phyloP scores from a whole-genome alignment of 2,888 invertebrate species.

The Heterodera filipjevi region DNA sequence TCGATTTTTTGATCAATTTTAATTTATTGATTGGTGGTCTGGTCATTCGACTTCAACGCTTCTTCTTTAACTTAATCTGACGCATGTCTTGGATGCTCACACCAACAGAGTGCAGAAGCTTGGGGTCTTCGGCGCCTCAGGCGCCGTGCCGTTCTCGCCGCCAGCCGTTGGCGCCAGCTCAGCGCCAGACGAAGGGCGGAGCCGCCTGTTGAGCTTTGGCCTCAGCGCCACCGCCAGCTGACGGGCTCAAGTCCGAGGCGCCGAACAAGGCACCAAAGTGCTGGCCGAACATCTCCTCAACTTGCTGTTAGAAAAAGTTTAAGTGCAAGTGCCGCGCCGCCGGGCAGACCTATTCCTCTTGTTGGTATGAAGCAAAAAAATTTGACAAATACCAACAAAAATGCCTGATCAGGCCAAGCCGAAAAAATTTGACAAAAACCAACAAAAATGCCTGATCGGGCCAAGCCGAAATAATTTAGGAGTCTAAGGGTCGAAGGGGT shows the following conservation, averaged over 20 bases:
- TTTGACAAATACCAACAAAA: no score
- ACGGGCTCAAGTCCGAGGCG: slow-evolving; percentile 46
- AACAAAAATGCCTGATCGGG: no score
- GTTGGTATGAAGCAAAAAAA: no score
- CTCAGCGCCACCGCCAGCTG: slow-evolving; percentile 32
- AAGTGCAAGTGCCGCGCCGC: not conserved
- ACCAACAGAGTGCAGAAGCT: slow-evolving; percentile 63
- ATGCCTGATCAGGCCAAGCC: no score
- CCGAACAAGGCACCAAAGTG: slow-evolving; percentile 52
- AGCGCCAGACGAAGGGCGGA: slow-evolving; percentile 31
- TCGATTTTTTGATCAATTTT: slow-evolving; percentile 1
- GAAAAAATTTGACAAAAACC: no score
- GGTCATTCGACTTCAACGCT: not conserved
- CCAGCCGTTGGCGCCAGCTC: slow-evolving; percentile 29
- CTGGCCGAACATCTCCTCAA: slow-evolving; percentile 56
- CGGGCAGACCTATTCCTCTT: not conserved
- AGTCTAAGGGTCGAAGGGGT: no score
- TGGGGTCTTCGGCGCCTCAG: slow-evolving; percentile 57
- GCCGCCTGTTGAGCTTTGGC: slow-evolving; percentile 32
- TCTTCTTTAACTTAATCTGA: not conserved
- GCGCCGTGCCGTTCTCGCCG: slow-evolving; percentile 12
- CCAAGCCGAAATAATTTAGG: no score
- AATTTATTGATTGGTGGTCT: not conserved
- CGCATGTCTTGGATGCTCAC: slow-evolving; percentile 47
- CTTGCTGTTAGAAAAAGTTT: slow-evolving; percentile 43